Conservation (phyloP, 2,888 invertebrate species). For the Heteromyza rotundicornis region DNA sequence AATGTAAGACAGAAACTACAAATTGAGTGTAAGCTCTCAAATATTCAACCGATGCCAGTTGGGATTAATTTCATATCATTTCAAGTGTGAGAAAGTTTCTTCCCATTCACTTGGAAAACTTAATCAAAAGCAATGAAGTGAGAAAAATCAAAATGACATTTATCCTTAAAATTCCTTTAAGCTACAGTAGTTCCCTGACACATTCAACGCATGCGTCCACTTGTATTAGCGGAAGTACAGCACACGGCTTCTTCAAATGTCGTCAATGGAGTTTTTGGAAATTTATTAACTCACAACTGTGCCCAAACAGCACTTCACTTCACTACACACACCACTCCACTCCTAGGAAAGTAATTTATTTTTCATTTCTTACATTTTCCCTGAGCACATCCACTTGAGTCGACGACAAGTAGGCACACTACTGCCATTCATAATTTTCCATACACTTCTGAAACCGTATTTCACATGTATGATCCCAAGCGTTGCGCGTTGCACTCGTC, state of each 20-base stretch:
- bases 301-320: too few relatives aligned
- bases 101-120: background rate
- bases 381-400: constrained; percentile 43
- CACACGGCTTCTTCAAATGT: constrained; percentile 2
- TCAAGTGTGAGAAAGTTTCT: background rate
- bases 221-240: constrained; percentile 25
- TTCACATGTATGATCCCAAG: background rate
- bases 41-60: too few relatives aligned
- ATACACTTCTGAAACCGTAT: background rate
- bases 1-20: too few relatives aligned
- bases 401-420: constrained; percentile 49
- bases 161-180: background rate
- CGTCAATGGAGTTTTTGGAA: too few relatives aligned
- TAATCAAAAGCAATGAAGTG: constrained; percentile 6
- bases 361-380: constrained; percentile 1
- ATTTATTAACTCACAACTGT: constrained; percentile 26
- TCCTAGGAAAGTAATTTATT: too few relatives aligned
- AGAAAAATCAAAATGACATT: constrained; percentile 16
- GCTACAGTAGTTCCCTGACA: constrained; percentile 11
- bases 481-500: constrained; percentile 31
- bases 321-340: too few relatives aligned
- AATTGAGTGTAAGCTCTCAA: too few relatives aligned
- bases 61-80: background rate
- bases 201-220: constrained; percentile 21
- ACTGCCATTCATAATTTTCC: constrained; percentile 1